These are phyloP conservation scores for Labeo catla DNA, from an alignment of 2,113 vertebrate genomes.

Conservation along the genomic window DNA sequence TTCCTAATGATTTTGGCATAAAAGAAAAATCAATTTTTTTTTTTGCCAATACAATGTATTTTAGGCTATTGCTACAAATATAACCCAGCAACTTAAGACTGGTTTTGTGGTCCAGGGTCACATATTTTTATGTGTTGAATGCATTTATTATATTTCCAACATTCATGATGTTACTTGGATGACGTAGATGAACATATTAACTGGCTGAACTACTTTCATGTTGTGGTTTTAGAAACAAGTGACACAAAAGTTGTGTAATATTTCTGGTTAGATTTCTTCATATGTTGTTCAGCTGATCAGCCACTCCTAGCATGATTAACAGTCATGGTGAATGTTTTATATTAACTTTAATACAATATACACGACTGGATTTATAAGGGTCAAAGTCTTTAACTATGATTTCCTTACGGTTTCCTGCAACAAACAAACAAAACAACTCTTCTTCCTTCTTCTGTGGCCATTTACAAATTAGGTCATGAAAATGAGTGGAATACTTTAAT, in stretches of 20 bases:
- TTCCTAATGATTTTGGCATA: no score
- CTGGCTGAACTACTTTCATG: background rate
- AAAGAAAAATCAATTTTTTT: no score
- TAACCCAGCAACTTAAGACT: no score
- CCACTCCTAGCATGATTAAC: background rate
- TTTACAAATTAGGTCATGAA: background rate
- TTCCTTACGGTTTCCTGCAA: background rate
- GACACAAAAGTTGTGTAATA: background rate
- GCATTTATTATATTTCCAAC: no score
- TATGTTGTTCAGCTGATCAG: background rate
- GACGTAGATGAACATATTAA: background rate
- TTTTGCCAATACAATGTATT: no score
- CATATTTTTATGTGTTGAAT: no score
- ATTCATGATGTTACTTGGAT: no score
- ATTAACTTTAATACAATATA: background rate
- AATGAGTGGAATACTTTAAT: background rate
- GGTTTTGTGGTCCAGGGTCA: no score
- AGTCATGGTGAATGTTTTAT: background rate
- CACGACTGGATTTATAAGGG: background rate
- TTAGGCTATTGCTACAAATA: no score
- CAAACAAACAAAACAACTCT: background rate
- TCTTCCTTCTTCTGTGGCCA: background rate
- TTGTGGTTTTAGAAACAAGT: background rate
- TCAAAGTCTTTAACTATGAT: background rate
- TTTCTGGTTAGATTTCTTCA: background rate